Evolutionary conservation across 2,888 invertebrate species (phyloP).

Genomic region (Chirona hameri): DNA sequence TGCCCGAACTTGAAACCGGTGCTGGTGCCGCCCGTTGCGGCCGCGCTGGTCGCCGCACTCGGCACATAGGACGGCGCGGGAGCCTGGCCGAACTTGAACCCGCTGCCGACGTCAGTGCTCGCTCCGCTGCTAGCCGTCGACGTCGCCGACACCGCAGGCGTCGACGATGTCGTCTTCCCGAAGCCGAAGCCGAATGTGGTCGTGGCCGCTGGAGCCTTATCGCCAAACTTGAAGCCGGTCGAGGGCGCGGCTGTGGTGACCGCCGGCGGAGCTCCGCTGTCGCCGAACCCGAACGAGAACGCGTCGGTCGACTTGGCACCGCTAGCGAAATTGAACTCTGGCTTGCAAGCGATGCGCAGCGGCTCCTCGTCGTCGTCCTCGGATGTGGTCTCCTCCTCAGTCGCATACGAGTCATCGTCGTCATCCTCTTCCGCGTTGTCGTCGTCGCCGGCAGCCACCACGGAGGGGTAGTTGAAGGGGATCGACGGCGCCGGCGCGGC

Average conservation of each 20-base stretch:
- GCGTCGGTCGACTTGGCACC: neutral
- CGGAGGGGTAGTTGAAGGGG: neutral
- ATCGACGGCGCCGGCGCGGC: neutral
- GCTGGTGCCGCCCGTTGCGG: no score
- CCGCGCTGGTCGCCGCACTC: no score
- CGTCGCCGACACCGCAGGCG: neutral
- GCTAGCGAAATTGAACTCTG: neutral
- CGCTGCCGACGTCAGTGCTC: neutral
- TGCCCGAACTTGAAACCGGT: no score
- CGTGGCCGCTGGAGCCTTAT: neutral
- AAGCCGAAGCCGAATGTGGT: neutral
- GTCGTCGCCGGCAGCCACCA: neutral
- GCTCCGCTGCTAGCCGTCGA: neutral
- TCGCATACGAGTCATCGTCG: neutral
- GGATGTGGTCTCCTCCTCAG: neutral
- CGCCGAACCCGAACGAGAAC: conserved; percentile 25
- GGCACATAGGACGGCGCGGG: no score
- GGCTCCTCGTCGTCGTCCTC: neutral
- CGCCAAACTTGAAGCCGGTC: conserved; percentile 1
- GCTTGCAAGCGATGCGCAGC: conserved; percentile 1
- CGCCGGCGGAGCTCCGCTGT: neutral
- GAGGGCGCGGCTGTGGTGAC: neutral
- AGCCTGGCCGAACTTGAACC: neutral
- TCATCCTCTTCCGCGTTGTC: neutral
- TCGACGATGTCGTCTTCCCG: neutral